A percentile compares a stretch with the other conserved stretches of the same genome.
Evolutionary conservation across 2,113 vertebrate genomes (phyloP).

Genomic region (Oenanthe oenanthe): DNA sequence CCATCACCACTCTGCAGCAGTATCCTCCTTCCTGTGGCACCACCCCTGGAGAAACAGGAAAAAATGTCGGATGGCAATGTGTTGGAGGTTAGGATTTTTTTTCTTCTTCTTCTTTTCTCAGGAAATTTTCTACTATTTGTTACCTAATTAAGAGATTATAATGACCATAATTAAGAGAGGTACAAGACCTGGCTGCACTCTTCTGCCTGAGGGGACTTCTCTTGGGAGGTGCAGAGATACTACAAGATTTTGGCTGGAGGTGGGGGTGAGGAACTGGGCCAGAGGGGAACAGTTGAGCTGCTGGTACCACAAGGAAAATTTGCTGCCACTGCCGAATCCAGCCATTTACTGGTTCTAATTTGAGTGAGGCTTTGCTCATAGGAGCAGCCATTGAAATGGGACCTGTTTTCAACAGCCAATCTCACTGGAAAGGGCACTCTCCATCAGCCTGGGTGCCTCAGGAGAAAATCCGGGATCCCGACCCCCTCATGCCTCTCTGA

Average conservation of each 20-base stretch:
- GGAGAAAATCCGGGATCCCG: rapidly evolving
- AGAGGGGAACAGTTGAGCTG: background rate
- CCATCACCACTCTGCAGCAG: too few species aligned
- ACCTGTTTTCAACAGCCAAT: background rate
- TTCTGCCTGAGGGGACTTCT: background rate
- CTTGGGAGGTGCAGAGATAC: background rate
- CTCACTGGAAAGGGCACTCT: background rate
- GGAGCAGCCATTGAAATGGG: rapidly evolving
- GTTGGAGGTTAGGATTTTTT: background rate
- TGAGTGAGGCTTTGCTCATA: background rate
- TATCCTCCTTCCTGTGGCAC: rapidly evolving
- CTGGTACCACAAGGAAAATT: rapidly evolving
- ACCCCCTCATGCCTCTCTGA: rapidly evolving
- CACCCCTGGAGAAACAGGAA: background rate
- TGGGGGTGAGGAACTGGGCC: rapidly evolving
- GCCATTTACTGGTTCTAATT: background rate
- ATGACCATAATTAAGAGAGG: background rate
- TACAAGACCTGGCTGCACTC: background rate
- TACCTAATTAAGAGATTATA: background rate
- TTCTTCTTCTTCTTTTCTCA: background rate
- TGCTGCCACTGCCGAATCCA: rapidly evolving
- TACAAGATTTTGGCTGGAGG: background rate
- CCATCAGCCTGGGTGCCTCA: background rate
- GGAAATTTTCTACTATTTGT: background rate
- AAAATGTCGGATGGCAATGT: background rate